Conservation (phyloP, 35 echinoderm and acorn worm genomes). For the Lytechinus variegatus region DNA sequence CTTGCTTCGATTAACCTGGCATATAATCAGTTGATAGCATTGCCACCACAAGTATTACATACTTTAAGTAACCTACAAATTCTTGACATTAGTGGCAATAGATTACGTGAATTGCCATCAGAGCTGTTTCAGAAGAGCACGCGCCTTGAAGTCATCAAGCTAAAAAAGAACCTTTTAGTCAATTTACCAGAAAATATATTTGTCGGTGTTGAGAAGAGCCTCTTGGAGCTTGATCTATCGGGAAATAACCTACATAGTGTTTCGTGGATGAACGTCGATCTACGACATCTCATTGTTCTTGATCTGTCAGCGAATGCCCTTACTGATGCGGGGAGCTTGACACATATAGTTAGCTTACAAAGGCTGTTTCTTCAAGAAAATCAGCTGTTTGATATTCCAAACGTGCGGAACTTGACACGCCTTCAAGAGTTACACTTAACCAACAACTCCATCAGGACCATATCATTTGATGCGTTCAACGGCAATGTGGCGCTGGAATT, state of each 20-base stretch:
- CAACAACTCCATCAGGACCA: not conserved
- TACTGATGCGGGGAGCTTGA: not conserved
- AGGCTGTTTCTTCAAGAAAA: not conserved
- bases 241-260: not conserved
- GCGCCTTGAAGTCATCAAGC: not conserved
- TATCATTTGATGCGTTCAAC: conserved; percentile 16
- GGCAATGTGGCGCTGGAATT: not conserved
- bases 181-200: not conserved
- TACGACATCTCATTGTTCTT: not conserved
- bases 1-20: not conserved
- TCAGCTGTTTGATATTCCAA: not conserved
- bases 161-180: not conserved
- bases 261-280: not conserved
- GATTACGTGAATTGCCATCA: not conserved
- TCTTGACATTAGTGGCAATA: not conserved
- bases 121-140: not conserved
- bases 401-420: conserved; percentile 24
- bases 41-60: not conserved
- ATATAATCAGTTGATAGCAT: not conserved
- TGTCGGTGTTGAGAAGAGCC: not conserved
- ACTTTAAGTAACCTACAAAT: not conserved
- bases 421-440: conserved; percentile 4
- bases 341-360: not conserved
- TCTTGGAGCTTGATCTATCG: not conserved
- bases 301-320: not conserved